phyloP scores from a whole-genome alignment of 2,113 vertebrate species.

The Cheilinus undulatus region DNA sequence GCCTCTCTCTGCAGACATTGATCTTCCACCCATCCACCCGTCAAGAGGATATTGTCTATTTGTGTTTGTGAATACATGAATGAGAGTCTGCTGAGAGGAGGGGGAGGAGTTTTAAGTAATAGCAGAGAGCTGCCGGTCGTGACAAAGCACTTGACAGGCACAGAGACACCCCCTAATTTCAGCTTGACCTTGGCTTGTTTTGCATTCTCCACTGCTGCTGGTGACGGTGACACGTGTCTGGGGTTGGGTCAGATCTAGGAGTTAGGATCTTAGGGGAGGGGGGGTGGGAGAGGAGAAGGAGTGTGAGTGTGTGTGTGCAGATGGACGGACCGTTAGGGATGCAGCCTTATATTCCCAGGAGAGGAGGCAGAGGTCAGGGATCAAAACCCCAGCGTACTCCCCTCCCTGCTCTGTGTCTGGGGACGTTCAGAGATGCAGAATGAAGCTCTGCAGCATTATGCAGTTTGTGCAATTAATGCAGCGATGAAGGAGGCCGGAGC shows the following conservation, averaged over 20 bases:
- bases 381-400: slow-evolving; percentile 68
- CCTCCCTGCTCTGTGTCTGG: slow-evolving; percentile 49
- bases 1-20: neutral
- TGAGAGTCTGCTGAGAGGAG: neutral
- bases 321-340: slow-evolving; percentile 76
- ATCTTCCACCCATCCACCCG: slow-evolving; percentile 28
- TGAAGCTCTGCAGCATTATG: slow-evolving; percentile 63
- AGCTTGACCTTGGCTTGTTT: slow-evolving; percentile 72
- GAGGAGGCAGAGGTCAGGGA: slow-evolving; percentile 71
- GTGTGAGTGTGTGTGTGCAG: slow-evolving; percentile 61
- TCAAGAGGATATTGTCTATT: slow-evolving; percentile 44
- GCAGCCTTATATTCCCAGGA: slow-evolving; percentile 61
- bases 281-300: neutral
- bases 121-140: slow-evolving; percentile 45
- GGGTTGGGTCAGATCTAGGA: slow-evolving; percentile 21
- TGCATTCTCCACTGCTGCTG: slow-evolving; percentile 51
- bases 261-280: slow-evolving; percentile 5
- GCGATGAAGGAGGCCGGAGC: slow-evolving; percentile 43
- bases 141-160: slow-evolving; percentile 73
- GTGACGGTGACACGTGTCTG: slow-evolving; percentile 74
- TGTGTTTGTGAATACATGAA: slow-evolving; percentile 40
- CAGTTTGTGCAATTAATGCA: slow-evolving; percentile 72
- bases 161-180: slow-evolving; percentile 60
- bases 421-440: slow-evolving; percentile 52
- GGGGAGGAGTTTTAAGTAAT: slow-evolving; percentile 43